Base-by-base conservation (phyloP, 2,797 vertebrate genomes). In the Adelosebastes latens region DNA sequence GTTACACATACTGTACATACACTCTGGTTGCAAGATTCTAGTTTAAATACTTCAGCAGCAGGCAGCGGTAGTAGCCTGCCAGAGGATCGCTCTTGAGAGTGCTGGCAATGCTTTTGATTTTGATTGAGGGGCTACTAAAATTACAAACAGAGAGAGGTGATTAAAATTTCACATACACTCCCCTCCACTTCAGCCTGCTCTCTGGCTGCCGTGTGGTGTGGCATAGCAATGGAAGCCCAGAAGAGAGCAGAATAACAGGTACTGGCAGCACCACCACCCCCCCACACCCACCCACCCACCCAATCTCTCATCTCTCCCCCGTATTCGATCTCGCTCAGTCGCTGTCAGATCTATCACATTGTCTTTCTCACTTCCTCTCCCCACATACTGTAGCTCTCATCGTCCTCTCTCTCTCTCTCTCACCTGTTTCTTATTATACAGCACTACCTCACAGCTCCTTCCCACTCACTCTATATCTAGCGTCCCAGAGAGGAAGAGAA, bases 131-230 rank as follows among this genome's bases (percentile, higher is more conserved):
- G 81, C 86, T 87, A 46, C 85, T 87, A 84, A 90, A 88, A 91
- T 91, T 86, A 89, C 90, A 89, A 91, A 90, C 89, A 81, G 77
- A 87, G 81, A 83, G 90, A 82, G 81, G 81, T 88, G 88, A 92
- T 95, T 92, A 92, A 89, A 93, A 92, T 93, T 92, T 91, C 91
- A 91, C 87, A 81, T 88, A 82, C 89, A 87, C 91, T 85, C 87
- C 85, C 81, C 55, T 88, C 85, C 82, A 87, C 89, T 89, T 62
- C 83, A 87, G 83, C 79, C 64, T 68, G 82, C 87, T 86, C 82
- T 82, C 78, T 14, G 64, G 84, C 75, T 90, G 83, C 84, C 2
- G 83, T 36, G 79, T 90, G 92, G 88, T 72, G 75, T 5, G 32
- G 93, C 89, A 90, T 91, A 90, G 86, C 86, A 88, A 92, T 90